Conservation (phyloP, 2,113 vertebrate species). For the Oreotrochilus melanogaster region DNA sequence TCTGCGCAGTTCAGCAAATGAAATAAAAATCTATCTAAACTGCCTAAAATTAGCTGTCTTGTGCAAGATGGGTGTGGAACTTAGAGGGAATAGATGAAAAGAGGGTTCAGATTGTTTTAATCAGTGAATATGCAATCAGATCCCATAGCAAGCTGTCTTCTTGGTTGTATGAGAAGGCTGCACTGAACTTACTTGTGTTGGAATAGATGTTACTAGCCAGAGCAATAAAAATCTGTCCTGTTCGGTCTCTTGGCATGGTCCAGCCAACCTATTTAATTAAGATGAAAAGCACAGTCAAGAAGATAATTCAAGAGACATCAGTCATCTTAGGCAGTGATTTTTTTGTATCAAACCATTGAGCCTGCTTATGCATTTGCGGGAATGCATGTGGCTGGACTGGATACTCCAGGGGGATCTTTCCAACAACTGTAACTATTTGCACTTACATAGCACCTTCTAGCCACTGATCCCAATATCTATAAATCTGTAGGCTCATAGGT, state of each 20-base stretch:
- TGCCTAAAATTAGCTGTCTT: conserved; percentile 16
- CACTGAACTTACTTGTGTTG: not conserved
- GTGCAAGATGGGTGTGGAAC: not conserved
- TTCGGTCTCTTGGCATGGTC: conserved; percentile 7
- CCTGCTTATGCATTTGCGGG: conserved; percentile 24
- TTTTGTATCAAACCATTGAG: conserved; percentile 3
- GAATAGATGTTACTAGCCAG: not conserved
- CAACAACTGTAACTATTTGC: conserved; percentile 15
- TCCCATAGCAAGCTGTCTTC: not conserved
- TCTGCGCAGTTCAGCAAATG: not conserved
- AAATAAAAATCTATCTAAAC: conserved; percentile 7
- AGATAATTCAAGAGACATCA: conserved; percentile 61
- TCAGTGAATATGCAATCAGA: not conserved
- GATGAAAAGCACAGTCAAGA: conserved; percentile 48
- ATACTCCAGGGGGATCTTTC: conserved; percentile 23
- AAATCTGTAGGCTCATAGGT: conserved; percentile 17
- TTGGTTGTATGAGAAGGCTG: not conserved
- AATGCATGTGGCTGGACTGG: conserved; percentile 14
- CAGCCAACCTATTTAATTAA: conserved; percentile 59
- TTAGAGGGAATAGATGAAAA: not conserved
- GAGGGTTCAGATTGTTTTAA: not conserved
- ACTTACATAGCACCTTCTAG: conserved; percentile 37
- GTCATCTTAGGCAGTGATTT: conserved; percentile 30
- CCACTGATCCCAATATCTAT: not conserved
- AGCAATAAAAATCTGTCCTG: conserved; percentile 32